These are phyloP conservation scores for Nasonovia ribisnigri DNA, from an alignment of 2,888 invertebrate genomes.

Conservation along the genomic window DNA sequence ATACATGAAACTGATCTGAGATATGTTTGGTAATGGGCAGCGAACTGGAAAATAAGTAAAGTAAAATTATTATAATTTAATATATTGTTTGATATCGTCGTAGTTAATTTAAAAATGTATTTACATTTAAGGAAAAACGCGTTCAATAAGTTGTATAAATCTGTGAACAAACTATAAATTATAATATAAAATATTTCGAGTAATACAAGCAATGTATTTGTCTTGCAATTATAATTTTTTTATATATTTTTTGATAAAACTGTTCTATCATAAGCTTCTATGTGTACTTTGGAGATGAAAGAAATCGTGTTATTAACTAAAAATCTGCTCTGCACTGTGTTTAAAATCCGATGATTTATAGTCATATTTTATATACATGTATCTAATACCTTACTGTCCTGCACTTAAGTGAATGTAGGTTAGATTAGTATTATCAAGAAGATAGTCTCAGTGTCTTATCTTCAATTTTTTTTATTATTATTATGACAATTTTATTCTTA, in stretches of 20 bases:
- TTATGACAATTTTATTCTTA: not conserved
- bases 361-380: not conserved
- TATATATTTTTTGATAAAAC: not conserved
- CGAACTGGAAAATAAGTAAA: not conserved
- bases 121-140: not conserved
- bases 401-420: not conserved
- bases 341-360: not conserved
- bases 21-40: not conserved
- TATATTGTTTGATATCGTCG: not conserved
- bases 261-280: not conserved
- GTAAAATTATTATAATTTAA: not conserved
- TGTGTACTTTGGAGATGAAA: not conserved
- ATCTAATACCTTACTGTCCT: not conserved
- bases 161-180: not conserved
- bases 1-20: not conserved
- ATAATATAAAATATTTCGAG: not conserved
- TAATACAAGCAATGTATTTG: not conserved
- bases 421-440: not conserved
- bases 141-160: not conserved
- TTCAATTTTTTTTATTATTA: not conserved
- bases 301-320: not conserved
- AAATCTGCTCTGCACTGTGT: not conserved
- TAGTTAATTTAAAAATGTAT: not conserved
- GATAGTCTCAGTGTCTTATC: rapidly evolving
- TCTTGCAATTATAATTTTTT: not conserved